Conservation (phyloP, 2,797 vertebrate genomes). For the Diplodus sargus region DNA sequence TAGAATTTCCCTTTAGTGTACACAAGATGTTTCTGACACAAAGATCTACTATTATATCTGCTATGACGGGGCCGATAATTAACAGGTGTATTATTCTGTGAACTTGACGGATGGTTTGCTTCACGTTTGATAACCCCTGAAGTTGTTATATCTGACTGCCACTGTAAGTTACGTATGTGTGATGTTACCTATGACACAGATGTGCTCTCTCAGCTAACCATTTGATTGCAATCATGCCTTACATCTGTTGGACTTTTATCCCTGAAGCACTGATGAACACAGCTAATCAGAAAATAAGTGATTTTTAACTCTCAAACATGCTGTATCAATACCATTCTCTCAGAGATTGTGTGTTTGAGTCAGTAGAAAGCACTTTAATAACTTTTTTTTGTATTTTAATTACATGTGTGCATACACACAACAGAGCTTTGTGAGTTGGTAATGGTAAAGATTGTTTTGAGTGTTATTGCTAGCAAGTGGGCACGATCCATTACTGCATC, state of each 20-base stretch:
- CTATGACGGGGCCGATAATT: constrained; percentile 31
- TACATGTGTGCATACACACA: constrained; percentile 57
- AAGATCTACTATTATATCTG: constrained; percentile 36
- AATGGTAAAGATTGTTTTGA: constrained; percentile 71
- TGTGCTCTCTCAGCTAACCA: constrained; percentile 73
- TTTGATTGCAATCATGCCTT: constrained; percentile 83
- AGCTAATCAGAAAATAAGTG: constrained; percentile 77
- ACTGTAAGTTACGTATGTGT: constrained; percentile 63
- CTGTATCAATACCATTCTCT: constrained; percentile 80
- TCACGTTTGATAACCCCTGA: constrained; percentile 53
- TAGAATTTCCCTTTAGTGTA: constrained; percentile 58
- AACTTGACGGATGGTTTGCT: constrained; percentile 61
- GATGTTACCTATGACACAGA: constrained; percentile 66
- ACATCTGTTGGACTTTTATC: constrained; percentile 74
- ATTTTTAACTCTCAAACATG: constrained; percentile 83
- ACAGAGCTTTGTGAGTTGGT: constrained; percentile 72
- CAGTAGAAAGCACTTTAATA: constrained; percentile 86
- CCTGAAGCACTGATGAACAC: constrained; percentile 85
- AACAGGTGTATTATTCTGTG: constrained; percentile 57
- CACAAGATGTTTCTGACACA: constrained; percentile 49
- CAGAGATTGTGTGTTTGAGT: constrained; percentile 81
- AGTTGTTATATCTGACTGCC: constrained; percentile 62
- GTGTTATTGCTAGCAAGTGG: constrained; percentile 66
- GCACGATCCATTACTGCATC: constrained; percentile 65
- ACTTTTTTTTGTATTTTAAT: constrained; percentile 72